These are phyloP conservation scores for Lutraria lutraria DNA, from an alignment of 2,888 invertebrate species.

Conservation along the genomic window DNA sequence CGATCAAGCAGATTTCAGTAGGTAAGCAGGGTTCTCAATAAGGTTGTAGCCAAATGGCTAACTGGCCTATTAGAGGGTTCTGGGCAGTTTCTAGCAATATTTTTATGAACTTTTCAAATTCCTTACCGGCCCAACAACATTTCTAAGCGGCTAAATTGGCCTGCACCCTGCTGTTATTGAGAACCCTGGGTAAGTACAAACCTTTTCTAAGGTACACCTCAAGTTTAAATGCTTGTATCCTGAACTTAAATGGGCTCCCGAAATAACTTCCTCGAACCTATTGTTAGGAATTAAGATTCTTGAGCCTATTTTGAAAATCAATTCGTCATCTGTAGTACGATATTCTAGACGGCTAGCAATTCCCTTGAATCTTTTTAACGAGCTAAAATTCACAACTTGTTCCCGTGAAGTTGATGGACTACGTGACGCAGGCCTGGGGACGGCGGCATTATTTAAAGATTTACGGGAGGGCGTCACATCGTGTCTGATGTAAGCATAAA, in stretches of 20 bases:
- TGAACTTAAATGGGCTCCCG: conserved; percentile 46
- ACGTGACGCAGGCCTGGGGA: neutral
- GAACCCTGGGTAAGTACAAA: too few species aligned
- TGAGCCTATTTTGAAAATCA: conserved; percentile 58
- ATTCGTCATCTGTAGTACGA: conserved; percentile 49
- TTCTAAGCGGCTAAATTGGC: too few species aligned
- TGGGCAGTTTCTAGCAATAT: too few species aligned
- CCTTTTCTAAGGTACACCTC: conserved; percentile 57
- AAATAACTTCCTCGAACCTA: conserved; percentile 58
- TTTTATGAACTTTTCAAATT: too few species aligned
- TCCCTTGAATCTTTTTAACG: conserved; percentile 47
- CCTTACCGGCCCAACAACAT: too few species aligned
- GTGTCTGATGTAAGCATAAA: conserved; percentile 56
- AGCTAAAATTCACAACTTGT: neutral
- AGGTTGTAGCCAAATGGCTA: too few species aligned
- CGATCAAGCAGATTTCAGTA: too few species aligned
- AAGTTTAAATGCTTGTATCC: conserved; percentile 59
- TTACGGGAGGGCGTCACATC: conserved; percentile 53
- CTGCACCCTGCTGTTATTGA: too few species aligned
- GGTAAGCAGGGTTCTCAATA: too few species aligned
- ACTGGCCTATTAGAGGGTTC: too few species aligned
- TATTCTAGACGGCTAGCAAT: conserved; percentile 53
- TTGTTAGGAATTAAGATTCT: conserved; percentile 65
- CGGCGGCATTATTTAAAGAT: conserved; percentile 49
- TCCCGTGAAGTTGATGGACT: neutral